Base-by-base conservation (phyloP, 2,797 vertebrate genomes). In the Neostethus bicornis region DNA sequence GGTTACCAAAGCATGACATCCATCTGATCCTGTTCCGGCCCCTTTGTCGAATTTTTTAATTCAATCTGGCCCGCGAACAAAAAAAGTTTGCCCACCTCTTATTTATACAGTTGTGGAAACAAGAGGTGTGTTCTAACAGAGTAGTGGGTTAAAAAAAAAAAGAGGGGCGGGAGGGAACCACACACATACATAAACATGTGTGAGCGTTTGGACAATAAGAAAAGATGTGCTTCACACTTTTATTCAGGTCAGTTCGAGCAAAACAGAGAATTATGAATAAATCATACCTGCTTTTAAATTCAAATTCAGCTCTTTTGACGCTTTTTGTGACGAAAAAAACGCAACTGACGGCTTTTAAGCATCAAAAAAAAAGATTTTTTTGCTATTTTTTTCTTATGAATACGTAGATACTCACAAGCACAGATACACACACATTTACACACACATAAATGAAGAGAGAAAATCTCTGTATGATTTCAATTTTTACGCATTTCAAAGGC, bases 221-320 rank as follows among this genome's bases (percentile, higher is more conserved):
- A 12, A 12, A 14, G 4, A 16, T 23, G 39, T 23, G 31, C n/a
- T 44, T 8, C 3, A 28, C 7, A 5, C 26, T 61, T 68, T 62
- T 66, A 80, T 77, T 58, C 75, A 83, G 78, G 81, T 79, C 84
- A 83, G 59, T 29, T 59, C 43, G 21, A 75, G 68, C 29, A 58
- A 73, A 63, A n/a, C n/a, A n/a, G n/a, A 29, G 46, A 65, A 66
- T 70, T 61, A 79, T 85, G 79, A 89, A 89, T 87, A 87, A 89
- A 85, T 84, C 77, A 87, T 70, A 80, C 62, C 55, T 61, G 63
- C 61, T 81, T 76, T 75, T 75, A 64, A 83, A 85, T 84, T 85
- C 76, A 85, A 85, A 85, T 86, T 80, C 47, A 86, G 73, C 61
- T 47, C 51, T 38, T 45, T 46, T 45, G 61, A 58, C 16, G 71